Conservation (phyloP, 2,797 vertebrate species). For the Hippocampus kuda region DNA sequence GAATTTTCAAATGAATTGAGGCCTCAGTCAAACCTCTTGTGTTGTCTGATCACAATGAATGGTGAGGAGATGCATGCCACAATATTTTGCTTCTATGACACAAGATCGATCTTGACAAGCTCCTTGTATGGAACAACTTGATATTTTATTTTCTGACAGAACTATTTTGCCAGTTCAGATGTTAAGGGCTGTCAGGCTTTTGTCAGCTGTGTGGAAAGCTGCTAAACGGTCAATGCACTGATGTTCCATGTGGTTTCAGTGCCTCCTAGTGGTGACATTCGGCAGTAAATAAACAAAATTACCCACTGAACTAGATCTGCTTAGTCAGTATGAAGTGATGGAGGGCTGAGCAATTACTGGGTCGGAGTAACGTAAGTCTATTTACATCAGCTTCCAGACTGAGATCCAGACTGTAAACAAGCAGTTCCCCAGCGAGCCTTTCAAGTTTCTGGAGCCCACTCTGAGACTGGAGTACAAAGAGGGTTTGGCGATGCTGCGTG, state of each 20-base stretch:
- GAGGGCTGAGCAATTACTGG: background rate
- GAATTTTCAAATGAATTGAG: background rate
- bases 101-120: background rate
- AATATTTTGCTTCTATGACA: background rate
- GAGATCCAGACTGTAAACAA: conserved; percentile 91
- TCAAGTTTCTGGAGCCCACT: conserved; percentile 96
- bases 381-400: conserved; percentile 79
- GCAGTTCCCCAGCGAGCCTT: conserved; percentile 91
- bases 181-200: conserved; percentile 6
- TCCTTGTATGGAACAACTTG: background rate
- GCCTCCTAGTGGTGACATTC: conserved; percentile 46
- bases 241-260: conserved; percentile 25
- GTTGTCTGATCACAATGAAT: background rate
- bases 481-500: conserved; percentile 84
- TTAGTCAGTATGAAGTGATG: background rate
- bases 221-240: background rate
- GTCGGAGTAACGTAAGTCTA: background rate
- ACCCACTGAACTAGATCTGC: background rate
- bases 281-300: background rate
- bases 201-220: conserved; percentile 1
- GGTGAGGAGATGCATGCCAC: background rate
- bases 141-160: conserved; percentile 9
- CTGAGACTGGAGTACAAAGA: conserved; percentile 88
- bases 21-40: background rate
- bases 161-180: conserved; percentile 9